Conservation (phyloP, 2,113 vertebrate genomes). For the Pteruthius melanotis region DNA sequence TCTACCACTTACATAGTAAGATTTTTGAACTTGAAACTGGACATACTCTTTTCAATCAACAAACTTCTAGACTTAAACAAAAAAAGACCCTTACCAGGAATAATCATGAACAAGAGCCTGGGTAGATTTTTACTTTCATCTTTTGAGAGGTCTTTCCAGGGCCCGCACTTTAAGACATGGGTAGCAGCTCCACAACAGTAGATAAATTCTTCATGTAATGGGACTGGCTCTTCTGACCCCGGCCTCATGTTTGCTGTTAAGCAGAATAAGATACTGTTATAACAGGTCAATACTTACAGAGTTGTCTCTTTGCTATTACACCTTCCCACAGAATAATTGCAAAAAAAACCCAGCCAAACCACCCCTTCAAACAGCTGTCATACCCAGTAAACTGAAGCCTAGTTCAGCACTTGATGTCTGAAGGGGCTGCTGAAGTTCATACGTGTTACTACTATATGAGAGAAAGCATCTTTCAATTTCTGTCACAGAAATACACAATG, state of each 20-base stretch:
- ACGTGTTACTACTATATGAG: neutral
- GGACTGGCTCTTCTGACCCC: constrained; percentile 57
- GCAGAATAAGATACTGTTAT: neutral
- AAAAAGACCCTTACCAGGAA: constrained; percentile 71
- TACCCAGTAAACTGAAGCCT: neutral
- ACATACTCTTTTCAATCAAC: neutral
- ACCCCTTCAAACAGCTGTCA: neutral
- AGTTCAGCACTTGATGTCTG: neutral
- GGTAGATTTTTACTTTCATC: constrained; percentile 54
- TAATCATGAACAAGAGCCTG: constrained; percentile 74
- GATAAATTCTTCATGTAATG: constrained; percentile 74
- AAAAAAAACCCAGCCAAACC: neutral
- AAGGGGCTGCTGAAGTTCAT: neutral
- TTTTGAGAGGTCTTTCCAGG: constrained; percentile 71
- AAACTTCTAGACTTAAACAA: neutral
- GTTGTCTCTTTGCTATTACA: neutral
- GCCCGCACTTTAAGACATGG: constrained; percentile 76
- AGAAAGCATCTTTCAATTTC: neutral
- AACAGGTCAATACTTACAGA: neutral
- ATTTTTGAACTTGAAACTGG: neutral
- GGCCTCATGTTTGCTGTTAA: constrained; percentile 51
- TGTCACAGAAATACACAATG: neutral
- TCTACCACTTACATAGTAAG: neutral
- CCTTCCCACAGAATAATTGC: neutral
- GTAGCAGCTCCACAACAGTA: constrained; percentile 76